Conservation (phyloP, 2,797 vertebrate genomes). For the Scomberomorus guttatus region DNA sequence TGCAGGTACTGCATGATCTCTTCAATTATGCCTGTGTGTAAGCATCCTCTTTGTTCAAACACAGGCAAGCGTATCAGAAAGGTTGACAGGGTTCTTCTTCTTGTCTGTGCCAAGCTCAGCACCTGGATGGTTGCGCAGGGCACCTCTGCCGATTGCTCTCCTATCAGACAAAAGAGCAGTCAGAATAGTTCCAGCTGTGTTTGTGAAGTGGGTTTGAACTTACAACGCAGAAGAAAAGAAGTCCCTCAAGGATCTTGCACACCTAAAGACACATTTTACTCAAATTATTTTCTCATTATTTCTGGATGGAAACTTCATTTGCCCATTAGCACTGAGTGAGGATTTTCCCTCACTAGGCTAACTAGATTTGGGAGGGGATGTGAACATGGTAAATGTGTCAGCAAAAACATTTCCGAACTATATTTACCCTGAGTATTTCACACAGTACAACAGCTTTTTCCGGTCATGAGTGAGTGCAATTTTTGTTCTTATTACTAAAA, state of each 20-base stretch:
- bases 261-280: conserved; percentile 63
- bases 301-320: conserved; percentile 56
- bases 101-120: conserved; percentile 73
- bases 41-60: conserved; percentile 75
- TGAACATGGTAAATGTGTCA: conserved; percentile 55
- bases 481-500: conserved; percentile 73
- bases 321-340: conserved; percentile 41
- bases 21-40: conserved; percentile 76
- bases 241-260: conserved; percentile 54
- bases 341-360: conserved; percentile 34
- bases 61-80: conserved; percentile 73
- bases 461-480: conserved; percentile 49
- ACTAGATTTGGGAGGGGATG: conserved; percentile 17
- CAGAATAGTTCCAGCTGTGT: conserved; percentile 68
- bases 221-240: conserved; percentile 45
- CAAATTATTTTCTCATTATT: conserved; percentile 65
- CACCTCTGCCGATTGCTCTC: conserved; percentile 64
- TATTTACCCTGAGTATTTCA: conserved; percentile 61
- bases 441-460: conserved; percentile 59
- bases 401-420: conserved; percentile 57
- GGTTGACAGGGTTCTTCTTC: conserved; percentile 76
- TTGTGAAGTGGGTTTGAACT: conserved; percentile 60
- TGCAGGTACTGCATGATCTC: conserved; percentile 78
- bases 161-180: conserved; percentile 70
- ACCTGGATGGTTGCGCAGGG: conserved; percentile 78